A percentile compares a stretch with the other conserved stretches of the same genome.
Evolutionary conservation across 2,797 vertebrate genomes (phyloP).

Genomic region (Mallotus villosus): DNA sequence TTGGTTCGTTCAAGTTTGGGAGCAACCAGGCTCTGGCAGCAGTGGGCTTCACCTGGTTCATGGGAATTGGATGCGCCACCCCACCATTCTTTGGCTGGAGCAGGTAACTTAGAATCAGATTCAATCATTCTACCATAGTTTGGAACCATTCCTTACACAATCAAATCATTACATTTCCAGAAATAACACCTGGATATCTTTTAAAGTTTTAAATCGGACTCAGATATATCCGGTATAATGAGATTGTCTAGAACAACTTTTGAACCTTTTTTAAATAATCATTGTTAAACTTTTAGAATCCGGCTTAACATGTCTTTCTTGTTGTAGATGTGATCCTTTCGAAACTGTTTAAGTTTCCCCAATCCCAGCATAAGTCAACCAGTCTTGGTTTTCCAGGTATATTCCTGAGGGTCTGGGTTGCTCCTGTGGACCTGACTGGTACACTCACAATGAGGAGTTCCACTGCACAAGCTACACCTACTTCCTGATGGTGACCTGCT

Average conservation of each 20-base stretch:
- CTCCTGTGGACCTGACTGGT: slow-evolving; percentile 85
- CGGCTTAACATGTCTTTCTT: no score
- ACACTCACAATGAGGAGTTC: slow-evolving; percentile 77
- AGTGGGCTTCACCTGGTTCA: slow-evolving; percentile 70
- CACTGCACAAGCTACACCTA: slow-evolving; percentile 74
- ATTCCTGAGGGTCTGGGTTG: slow-evolving; percentile 82
- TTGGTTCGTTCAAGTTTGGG: slow-evolving; percentile 78
- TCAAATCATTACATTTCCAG: no score
- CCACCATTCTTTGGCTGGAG: slow-evolving; percentile 80
- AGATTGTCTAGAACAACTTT: no score
- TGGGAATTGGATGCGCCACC: slow-evolving; percentile 65
- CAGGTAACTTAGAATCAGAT: slow-evolving; percentile 55
- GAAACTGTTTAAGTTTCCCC: neutral
- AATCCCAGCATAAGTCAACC: no score
- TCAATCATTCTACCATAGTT: no score
- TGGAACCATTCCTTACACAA: no score
- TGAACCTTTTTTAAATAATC: no score
- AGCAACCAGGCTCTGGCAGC: slow-evolving; percentile 68
- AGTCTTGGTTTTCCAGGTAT: slow-evolving; percentile 59
- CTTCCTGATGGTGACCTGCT: slow-evolving; percentile 84
- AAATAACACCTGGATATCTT: slow-evolving; percentile 51
- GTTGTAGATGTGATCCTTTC: no score
- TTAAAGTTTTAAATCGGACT: slow-evolving; percentile 58
- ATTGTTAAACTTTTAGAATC: no score
- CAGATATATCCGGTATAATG: neutral